Evolutionary conservation across 2,797 vertebrate species (phyloP).

Genomic region (Pampus argenteus): DNA sequence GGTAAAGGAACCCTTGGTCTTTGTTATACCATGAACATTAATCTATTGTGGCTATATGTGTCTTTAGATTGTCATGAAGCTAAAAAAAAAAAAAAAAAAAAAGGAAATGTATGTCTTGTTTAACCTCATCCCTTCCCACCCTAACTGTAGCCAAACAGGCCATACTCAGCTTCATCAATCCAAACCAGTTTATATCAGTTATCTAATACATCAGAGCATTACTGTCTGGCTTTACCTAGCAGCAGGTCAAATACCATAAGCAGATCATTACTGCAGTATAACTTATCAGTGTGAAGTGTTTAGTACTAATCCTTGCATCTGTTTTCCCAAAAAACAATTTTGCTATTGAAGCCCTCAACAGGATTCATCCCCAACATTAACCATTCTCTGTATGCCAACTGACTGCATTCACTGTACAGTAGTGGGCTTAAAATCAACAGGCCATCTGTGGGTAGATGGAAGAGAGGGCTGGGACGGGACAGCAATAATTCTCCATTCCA

Average conservation of each 20-base stretch:
- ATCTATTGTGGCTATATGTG: constrained; percentile 2
- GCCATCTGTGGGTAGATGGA: constrained; percentile 83
- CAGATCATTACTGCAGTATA: constrained; percentile 64
- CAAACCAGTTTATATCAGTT: constrained; percentile 22
- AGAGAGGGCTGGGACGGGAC: constrained; percentile 83
- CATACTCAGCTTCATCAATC: constrained; percentile 26
- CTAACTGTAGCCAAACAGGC: constrained; percentile 14
- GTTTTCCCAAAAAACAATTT: constrained; percentile 84
- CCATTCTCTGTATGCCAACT: constrained; percentile 63
- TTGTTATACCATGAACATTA: constrained; percentile 26
- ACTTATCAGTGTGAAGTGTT: constrained; percentile 62
- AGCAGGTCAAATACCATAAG: constrained; percentile 51
- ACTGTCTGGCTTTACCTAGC: constrained; percentile 22
- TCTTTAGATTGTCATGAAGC: no score
- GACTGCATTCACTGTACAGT: constrained; percentile 67
- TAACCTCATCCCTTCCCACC: constrained; percentile 18
- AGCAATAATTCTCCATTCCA: constrained; percentile 86
- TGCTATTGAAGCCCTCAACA: constrained; percentile 61
- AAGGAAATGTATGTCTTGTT: constrained; percentile 37
- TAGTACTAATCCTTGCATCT: constrained; percentile 83
- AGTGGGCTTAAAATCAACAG: constrained; percentile 72
- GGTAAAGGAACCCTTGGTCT: constrained; percentile 6
- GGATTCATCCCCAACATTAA: constrained; percentile 52
- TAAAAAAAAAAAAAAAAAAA: no score
- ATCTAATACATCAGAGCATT: constrained; percentile 35